Evolutionary conservation across 2,113 vertebrate species (phyloP).

Genomic region (Peucedramus taeniatus): DNA sequence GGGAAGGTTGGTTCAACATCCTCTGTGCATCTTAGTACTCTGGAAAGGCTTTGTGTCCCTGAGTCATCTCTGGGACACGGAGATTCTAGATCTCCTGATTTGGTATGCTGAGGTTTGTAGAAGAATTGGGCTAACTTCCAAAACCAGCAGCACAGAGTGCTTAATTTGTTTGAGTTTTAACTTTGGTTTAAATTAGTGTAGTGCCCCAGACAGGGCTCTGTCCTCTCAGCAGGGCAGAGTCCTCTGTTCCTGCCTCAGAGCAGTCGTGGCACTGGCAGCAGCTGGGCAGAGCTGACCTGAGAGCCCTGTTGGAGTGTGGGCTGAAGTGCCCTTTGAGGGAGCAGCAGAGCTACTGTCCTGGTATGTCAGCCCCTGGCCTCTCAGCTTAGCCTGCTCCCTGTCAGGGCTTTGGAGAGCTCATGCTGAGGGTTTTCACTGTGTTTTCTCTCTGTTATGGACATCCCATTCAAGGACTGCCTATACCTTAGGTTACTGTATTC

Average conservation of each 20-base stretch:
- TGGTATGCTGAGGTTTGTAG: not conserved
- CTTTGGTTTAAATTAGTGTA: not conserved
- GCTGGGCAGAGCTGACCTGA: not conserved
- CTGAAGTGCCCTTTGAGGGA: not conserved
- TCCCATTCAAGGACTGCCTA: not conserved
- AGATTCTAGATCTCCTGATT: not conserved
- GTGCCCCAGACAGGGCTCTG: not conserved
- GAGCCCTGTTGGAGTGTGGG: not conserved
- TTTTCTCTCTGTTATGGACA: not conserved
- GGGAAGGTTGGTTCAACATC: not conserved
- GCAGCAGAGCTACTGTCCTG: rapidly evolving
- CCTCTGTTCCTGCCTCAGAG: not conserved
- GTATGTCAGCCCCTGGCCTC: not conserved
- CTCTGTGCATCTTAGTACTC: not conserved
- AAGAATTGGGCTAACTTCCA: not conserved
- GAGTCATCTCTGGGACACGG: not conserved
- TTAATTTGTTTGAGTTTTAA: not conserved
- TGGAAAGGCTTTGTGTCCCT: not conserved
- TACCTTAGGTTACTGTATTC: not conserved
- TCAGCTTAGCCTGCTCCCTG: not conserved
- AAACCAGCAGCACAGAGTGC: not conserved
- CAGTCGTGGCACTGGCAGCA: rapidly evolving
- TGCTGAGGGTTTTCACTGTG: not conserved
- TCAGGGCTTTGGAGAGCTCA: not conserved
- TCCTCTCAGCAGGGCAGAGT: not conserved